Evolutionary conservation across 2,113 vertebrate genomes (phyloP), one percentile per base, ranked within the genome.

Genomic region (Chamaea fasciata): DNA sequence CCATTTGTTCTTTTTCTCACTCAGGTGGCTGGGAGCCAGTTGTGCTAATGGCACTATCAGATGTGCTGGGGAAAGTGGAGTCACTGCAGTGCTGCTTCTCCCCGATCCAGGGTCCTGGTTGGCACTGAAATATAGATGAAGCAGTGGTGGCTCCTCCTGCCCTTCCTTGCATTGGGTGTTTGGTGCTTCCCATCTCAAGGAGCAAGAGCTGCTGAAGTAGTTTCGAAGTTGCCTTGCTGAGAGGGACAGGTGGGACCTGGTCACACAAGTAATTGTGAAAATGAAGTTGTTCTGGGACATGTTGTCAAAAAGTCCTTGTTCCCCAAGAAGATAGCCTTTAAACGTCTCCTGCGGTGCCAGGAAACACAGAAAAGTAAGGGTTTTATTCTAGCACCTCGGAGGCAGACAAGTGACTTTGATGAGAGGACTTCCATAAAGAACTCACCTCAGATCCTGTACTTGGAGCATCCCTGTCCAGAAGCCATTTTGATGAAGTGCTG

Each of bases 41-140:
- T 57, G 39, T 55, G 73, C 55, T 95, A 80, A 95, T 50, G 57
- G 47, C 55, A 63, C 65, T 81, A 19, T 94, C 91, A 65, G 79
- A 59, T 86, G 68, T 82, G n/a, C 53, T 68, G 44, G 52, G 76
- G 62, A 64, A 91, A 56, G 33, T 8, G 13, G 59, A 87, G 41
- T 33, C 22, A 3, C 50, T 55, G 74, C 28, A 77, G 3, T 60
- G 39, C 46, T 90, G 14, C 39, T 83, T 41, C 49, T 70, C 15
- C 11, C 28, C 0, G 0, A 26, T 2, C 37, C 2, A 1, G 7
- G 41, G 21, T 74, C 59, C 64, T 87, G 78, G 19, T 16, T 19
- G 8, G 30, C 47, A 83, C 57, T 56, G 53, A 69, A 62, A 55
- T 1, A 7, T 27, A n/a, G 41, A 41, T 73, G 42, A 39, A 81